Conservation (phyloP, 2,113 vertebrate genomes). For the Alligator mississippiensis region DNA sequence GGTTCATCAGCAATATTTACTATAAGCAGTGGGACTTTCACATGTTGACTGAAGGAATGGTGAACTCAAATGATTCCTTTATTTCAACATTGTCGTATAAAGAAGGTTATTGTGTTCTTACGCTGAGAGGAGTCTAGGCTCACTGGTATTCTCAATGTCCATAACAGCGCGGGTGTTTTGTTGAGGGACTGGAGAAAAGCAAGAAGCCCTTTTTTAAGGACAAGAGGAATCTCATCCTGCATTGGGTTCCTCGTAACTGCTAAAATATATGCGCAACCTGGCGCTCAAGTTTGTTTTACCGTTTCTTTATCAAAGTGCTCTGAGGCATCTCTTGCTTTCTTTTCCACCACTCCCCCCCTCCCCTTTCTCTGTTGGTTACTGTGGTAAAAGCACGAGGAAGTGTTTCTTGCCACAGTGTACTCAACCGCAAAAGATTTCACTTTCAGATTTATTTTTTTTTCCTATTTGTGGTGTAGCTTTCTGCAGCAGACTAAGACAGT, state of each 20-base stretch:
- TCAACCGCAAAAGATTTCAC: constrained; percentile 62
- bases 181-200: not conserved
- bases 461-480: not conserved
- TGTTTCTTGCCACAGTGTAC: constrained; percentile 35
- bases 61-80: not conserved
- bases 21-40: not conserved
- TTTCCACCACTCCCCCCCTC: too few relatives aligned
- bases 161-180: not conserved
- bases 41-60: rapidly evolving
- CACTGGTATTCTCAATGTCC: not conserved
- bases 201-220: not conserved
- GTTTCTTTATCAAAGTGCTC: not conserved
- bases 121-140: not conserved
- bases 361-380: not conserved
- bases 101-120: not conserved
- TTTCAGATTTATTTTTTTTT: constrained; percentile 28
- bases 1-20: not conserved
- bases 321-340: not conserved
- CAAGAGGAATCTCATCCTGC: not conserved
- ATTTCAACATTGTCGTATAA: not conserved
- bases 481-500: not conserved
- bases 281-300: not conserved
- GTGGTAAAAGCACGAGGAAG: constrained; percentile 62
- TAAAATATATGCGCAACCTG: not conserved
- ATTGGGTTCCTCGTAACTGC: not conserved